Evolutionary conservation across 2,888 invertebrate species (phyloP), one percentile per base, ranked within the genome.

Genomic region (Holacanthella duospinosa): DNA sequence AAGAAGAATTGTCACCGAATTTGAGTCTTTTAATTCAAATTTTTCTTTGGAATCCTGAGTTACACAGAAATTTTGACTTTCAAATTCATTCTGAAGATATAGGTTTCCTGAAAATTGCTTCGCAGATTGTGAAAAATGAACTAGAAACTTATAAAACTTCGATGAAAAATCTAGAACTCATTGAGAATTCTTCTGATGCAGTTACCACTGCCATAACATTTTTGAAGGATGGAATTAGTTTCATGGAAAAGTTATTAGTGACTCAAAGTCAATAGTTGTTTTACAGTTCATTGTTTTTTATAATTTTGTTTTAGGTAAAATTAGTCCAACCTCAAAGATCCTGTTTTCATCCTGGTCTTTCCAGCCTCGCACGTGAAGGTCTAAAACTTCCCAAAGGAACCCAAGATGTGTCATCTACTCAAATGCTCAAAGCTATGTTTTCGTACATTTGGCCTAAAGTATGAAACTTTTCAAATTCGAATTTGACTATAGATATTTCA

Each of bases 401-500:
- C 80, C 80, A 74, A 67, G 83, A 59, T 84, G 91, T 66, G 82
- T 86, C 9, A 83, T 87, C 68, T 74, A 80, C 73, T 71, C 86
- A 92, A 75, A 94, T 96, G 88, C 75, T 94, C 29, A 83, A 82
- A 70, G 87, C 88, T 59, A 94, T 97, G 93, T 77, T 91, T 77
- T 83, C 84, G 59, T 93, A 95, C 79, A 88, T 97, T 63, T 97
- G 97, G 97, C 97, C 97, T 28, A 88, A 90, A 82, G 89, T 88
- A 70, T n/a, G 4, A 28, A 36, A 12, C n/a, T 28, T 62, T 26
- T 26, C 0, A 4, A 25, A 43, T 59, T 43, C 26, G 24, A 62
- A 26, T 24, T 61, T 61, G 24, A 6, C 21, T 19, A n/a, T 24
- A 26, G 29, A 1, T 56, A n/a, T 4, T 58, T 12, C 29, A 29